Evolutionary conservation across 2,113 vertebrate species (phyloP), one percentile per base, ranked within the genome.

Genomic region (Hyperopisus bebe): DNA sequence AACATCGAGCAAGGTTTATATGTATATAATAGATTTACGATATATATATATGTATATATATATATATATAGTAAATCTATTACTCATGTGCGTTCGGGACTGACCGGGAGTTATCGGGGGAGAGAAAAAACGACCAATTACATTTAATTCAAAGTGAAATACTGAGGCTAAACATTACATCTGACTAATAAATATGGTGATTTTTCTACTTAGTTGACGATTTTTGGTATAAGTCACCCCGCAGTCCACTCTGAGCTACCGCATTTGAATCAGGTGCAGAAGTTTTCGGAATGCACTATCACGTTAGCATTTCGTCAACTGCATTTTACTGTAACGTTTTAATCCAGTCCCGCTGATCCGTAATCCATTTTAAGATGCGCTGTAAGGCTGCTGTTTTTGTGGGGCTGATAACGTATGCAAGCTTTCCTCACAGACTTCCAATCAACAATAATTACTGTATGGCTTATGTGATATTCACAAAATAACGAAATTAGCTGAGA

Each of bases 1-100:
- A 93, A 58, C 90, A 92, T 89, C 92, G 89, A 90, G 87, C 88
- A 87, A 92, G 39, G n/a, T 70, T 27, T 31, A 27, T 70, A 27
- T 70, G 24, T 62, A 62, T 62, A 62, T 62, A n/a, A 55, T 55
- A 55, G 90, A 89, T 89, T 90, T 92, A 92, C 93, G 0, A 66
- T 31, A 27, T 27, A 70, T 31, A 31, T 27, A n/a, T n/a, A n/a
- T n/a, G 9, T n/a, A 62, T n/a, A 74, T 84, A n/a, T n/a, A n/a
- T n/a, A n/a, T n/a, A 62, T n/a, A 74, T 84, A 87, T 47, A 53
- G 21, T 83, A 88, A 88, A 88, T 90, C 42, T 88, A 46, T 82
- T 85, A 86, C n/a, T 31, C 47, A 48, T n/a, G 83, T 47, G 44
- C n/a, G 47, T 86, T 86, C 5, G 83, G 83, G 46, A 86, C 83